A percentile compares a stretch with the other conserved stretches of the same genome.
Evolutionary conservation across 2,797 vertebrate species (phyloP).

Genomic region (Lophotriccus pileatus): DNA sequence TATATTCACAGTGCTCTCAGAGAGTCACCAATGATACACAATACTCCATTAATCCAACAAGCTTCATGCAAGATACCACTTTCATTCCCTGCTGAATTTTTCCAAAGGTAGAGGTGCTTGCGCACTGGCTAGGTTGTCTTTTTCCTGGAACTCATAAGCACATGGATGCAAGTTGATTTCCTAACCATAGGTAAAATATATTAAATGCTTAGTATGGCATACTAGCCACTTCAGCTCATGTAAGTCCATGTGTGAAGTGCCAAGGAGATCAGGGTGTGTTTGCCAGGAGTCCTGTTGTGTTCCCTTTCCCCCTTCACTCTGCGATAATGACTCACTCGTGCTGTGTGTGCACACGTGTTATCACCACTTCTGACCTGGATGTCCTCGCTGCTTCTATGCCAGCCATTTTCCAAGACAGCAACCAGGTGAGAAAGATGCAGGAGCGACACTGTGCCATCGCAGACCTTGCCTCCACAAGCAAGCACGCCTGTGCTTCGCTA

Average conservation of each 20-base stretch:
- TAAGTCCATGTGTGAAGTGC: fast-evolving
- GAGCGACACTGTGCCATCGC: neutral
- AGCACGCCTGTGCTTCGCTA: fast-evolving
- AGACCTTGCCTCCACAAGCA: neutral
- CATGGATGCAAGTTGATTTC: neutral
- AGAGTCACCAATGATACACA: neutral
- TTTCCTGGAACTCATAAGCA: neutral
- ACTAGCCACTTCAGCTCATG: neutral
- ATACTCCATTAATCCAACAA: fast-evolving
- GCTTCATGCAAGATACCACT: neutral
- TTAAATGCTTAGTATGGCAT: neutral
- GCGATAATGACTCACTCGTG: neutral
- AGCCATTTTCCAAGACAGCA: neutral
- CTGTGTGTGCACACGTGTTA: fast-evolving
- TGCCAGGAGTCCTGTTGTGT: too few relatives aligned
- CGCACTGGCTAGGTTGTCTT: neutral
- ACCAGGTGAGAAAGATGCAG: neutral
- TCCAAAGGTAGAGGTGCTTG: fast-evolving
- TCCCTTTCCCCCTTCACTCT: neutral
- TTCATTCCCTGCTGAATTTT: neutral
- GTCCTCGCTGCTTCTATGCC: neutral
- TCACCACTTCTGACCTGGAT: neutral
- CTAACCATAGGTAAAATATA: neutral
- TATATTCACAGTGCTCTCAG: neutral
- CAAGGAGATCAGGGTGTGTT: neutral